Evolutionary conservation across 2,113 vertebrate species (phyloP).

Genomic region (Corythaixoides concolor): DNA sequence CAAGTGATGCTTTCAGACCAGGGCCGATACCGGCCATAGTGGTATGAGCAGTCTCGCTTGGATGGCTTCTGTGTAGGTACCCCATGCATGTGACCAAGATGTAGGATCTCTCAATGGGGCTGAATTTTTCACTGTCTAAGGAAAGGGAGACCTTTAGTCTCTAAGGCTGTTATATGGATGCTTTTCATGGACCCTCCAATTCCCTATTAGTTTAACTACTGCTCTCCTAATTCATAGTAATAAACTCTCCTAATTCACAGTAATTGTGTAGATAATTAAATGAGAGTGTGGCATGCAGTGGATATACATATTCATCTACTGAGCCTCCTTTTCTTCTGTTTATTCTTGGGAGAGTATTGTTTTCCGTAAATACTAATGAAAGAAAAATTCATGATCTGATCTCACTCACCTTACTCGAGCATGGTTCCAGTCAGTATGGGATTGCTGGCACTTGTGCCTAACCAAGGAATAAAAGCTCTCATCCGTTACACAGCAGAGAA

Average conservation of each 20-base stretch:
- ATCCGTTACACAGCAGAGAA: background rate
- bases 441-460: background rate
- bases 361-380: background rate
- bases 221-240: background rate
- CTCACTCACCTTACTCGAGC: background rate
- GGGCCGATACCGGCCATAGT: background rate
- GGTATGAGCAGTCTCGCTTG: fast-evolving
- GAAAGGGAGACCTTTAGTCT: background rate
- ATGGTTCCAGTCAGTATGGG: background rate
- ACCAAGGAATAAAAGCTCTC: background rate
- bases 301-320: background rate
- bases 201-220: background rate
- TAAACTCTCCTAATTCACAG: background rate
- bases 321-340: background rate
- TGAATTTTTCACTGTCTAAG: background rate
- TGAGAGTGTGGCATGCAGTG: background rate
- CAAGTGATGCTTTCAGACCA: background rate
- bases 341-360: background rate
- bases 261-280: background rate
- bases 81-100: fast-evolving
- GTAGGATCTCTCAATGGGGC: background rate
- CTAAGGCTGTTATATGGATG: background rate
- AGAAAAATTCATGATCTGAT: background rate
- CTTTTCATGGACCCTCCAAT: background rate
- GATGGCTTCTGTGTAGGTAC: background rate